A percentile compares a stretch with the other conserved stretches of the same genome.
These are phyloP conservation scores for Geotrypetes seraphini DNA, from an alignment of 2,797 vertebrate species.

Conservation along the genomic window DNA sequence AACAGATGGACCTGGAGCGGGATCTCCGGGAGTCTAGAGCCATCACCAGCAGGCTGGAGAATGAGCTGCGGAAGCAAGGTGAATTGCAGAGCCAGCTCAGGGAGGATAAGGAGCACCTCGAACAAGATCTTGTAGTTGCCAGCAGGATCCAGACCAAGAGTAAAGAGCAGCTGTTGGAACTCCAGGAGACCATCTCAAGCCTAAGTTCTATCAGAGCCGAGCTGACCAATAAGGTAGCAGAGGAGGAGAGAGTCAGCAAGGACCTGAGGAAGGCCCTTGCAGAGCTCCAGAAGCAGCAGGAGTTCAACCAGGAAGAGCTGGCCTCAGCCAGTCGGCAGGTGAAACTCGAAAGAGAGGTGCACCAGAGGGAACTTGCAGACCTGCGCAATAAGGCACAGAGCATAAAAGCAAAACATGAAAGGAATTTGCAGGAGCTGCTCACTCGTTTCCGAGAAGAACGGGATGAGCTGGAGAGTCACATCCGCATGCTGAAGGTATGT, in stretches of 20 bases:
- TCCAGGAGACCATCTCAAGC: constrained; percentile 67
- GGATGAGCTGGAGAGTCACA: constrained; percentile 57
- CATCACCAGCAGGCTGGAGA: constrained; percentile 52
- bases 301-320: constrained; percentile 55
- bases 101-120: constrained; percentile 65
- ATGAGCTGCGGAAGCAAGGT: constrained; percentile 55
- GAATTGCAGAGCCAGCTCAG: constrained; percentile 50
- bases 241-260: constrained; percentile 64
- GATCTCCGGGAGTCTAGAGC: constrained; percentile 64
- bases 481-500: constrained; percentile 74
- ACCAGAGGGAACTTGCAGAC: constrained; percentile 67
- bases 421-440: constrained; percentile 57
- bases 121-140: constrained; percentile 47
- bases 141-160: constrained; percentile 54
- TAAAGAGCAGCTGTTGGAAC: constrained; percentile 56
- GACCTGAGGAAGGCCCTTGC: constrained; percentile 47
- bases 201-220: constrained; percentile 61
- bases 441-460: constrained; percentile 62
- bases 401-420: constrained; percentile 52
- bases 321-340: constrained; percentile 60
- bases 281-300: constrained; percentile 57
- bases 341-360: constrained; percentile 75
- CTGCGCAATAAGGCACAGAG: constrained; percentile 51
- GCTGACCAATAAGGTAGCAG: constrained; percentile 55
- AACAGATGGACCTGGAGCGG: constrained; percentile 61